A percentile compares a stretch with the other conserved stretches of the same genome.
phyloP scores from a whole-genome alignment of 2,888 invertebrate genomes.

The Monopis laevigella region DNA sequence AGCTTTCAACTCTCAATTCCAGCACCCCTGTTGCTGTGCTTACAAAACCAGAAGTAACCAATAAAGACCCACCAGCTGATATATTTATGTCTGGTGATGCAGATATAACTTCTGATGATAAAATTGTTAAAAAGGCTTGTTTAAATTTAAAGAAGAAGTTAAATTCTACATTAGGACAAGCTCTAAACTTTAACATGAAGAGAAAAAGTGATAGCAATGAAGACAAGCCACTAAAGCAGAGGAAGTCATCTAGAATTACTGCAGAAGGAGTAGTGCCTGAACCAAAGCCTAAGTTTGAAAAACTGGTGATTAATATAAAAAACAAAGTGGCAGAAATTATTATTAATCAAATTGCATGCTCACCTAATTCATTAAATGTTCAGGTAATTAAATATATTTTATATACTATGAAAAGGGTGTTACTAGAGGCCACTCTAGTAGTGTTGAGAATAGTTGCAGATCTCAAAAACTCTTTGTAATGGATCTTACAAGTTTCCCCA shows the following conservation, averaged over 20 bases:
- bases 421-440: too few relatives aligned
- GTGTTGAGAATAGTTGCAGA: too few relatives aligned
- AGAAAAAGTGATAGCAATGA: slow-evolving; percentile 45
- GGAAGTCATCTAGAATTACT: slow-evolving; percentile 23
- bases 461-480: too few relatives aligned
- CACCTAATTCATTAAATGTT: slow-evolving; percentile 26
- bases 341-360: slow-evolving; percentile 35
- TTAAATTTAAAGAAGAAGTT: slow-evolving; percentile 54
- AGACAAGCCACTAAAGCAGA: slow-evolving; percentile 46
- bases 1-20: slow-evolving; percentile 14
- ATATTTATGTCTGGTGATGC: slow-evolving; percentile 29
- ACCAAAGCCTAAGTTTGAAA: slow-evolving; percentile 23
- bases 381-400: slow-evolving; percentile 33
- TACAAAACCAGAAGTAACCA: slow-evolving; percentile 17
- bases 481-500: too few relatives aligned
- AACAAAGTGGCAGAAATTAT: slow-evolving; percentile 45
- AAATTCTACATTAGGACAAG: slow-evolving; percentile 50
- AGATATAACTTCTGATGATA: slow-evolving; percentile 27
- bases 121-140: slow-evolving; percentile 52
- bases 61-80: slow-evolving; percentile 17
- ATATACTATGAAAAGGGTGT: too few relatives aligned
- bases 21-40: slow-evolving; percentile 20
- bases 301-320: slow-evolving; percentile 37
- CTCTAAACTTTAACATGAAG: slow-evolving; percentile 38
- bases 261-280: neutral